These are phyloP conservation scores for Dioctria linearis DNA, from an alignment of 2,888 invertebrate genomes.

Conservation along the genomic window DNA sequence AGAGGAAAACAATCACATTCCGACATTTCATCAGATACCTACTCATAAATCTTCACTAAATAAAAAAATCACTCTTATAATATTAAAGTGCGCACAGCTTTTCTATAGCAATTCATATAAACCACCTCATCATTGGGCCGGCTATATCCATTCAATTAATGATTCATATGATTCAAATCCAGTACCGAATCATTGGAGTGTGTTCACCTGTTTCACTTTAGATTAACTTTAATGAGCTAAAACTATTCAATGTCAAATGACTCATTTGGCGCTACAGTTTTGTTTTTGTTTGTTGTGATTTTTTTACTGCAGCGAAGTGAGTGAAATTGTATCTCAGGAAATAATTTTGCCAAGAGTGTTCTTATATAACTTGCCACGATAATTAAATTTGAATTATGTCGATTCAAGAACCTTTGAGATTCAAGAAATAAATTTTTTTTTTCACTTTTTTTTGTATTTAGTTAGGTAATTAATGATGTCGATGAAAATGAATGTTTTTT, in stretches of 20 bases:
- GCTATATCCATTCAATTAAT: neutral
- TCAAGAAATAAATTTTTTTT: too few species aligned
- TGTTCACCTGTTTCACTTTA: neutral
- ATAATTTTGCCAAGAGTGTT: neutral
- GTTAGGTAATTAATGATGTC: too few species aligned
- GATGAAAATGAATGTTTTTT: too few species aligned
- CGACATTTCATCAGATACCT: neutral
- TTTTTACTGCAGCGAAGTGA: neutral
- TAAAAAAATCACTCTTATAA: neutral
- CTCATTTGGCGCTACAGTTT: neutral
- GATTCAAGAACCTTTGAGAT: too few species aligned
- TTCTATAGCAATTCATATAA: neutral
- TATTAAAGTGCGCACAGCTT: neutral
- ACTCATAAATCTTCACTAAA: neutral
- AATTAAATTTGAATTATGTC: neutral
- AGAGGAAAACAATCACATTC: neutral
- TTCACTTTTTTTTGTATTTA: too few species aligned
- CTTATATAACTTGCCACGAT: neutral
- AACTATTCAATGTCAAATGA: neutral
- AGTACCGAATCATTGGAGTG: neutral
- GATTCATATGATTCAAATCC: neutral
- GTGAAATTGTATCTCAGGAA: neutral
- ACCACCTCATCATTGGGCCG: neutral
- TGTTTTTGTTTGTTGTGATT: neutral
- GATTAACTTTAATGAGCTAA: neutral